Percentiles rank a stretch among this genome's conserved stretches.
These are phyloP conservation scores for Sebastes iracundus DNA, from an alignment of 2,797 vertebrate genomes.

Conservation along the genomic window DNA sequence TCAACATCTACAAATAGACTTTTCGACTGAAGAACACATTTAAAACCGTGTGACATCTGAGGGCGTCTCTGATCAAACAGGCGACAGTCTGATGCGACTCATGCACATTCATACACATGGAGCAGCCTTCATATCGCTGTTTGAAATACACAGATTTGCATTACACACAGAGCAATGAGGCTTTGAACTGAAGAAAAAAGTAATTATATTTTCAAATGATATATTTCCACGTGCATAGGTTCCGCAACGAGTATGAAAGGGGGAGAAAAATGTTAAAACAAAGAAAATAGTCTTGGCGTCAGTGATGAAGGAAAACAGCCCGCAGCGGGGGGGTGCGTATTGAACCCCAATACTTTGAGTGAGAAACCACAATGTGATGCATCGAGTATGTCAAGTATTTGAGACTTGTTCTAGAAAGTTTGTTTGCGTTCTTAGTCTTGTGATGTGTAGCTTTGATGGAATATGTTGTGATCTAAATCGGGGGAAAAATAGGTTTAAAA, in stretches of 20 bases:
- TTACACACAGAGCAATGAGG: constrained; percentile 22
- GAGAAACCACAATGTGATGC: not conserved
- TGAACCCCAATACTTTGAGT: not conserved
- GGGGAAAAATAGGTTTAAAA: not conserved
- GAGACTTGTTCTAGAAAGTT: not conserved
- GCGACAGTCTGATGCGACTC: constrained; percentile 54
- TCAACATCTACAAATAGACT: constrained; percentile 59
- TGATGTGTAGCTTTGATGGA: not conserved
- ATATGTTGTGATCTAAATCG: not conserved
- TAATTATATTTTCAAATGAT: constrained; percentile 34
- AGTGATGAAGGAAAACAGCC: not conserved
- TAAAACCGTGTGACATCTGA: constrained; percentile 59
- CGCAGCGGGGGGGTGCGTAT: not conserved
- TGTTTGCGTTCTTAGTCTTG: not conserved
- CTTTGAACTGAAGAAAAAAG: constrained; percentile 42
- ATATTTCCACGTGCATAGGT: constrained; percentile 1
- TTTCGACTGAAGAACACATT: constrained; percentile 54
- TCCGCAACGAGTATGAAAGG: not conserved
- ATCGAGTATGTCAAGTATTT: not conserved
- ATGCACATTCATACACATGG: constrained; percentile 44
- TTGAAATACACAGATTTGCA: constrained; percentile 57
- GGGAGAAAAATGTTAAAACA: not conserved
- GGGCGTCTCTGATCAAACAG: constrained; percentile 65
- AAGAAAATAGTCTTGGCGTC: not conserved
- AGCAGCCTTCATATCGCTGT: constrained; percentile 23